A percentile compares a stretch with the other conserved stretches of the same genome.
These are phyloP conservation scores for Trididemnum clinides DNA, from an alignment of 23 tunicate genomes.

Conservation along the genomic window DNA sequence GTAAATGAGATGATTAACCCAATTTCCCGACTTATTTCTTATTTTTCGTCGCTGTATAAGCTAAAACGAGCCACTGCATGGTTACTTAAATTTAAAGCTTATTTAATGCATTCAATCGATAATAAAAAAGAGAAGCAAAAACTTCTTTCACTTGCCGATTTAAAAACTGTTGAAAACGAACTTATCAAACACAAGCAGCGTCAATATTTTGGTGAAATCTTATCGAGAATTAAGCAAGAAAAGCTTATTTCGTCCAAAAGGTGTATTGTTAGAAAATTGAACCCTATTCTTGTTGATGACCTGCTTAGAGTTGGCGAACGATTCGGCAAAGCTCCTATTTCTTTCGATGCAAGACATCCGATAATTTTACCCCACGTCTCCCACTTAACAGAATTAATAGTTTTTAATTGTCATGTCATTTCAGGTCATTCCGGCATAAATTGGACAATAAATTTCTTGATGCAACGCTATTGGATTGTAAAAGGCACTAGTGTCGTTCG, in stretches of 20 bases:
- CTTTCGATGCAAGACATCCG: background rate
- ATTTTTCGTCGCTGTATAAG: constrained; percentile 2
- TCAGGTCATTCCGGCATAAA: constrained; percentile 1
- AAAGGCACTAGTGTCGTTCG: background rate
- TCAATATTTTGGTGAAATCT: background rate
- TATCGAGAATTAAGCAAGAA: background rate
- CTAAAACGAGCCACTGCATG: constrained; percentile 3
- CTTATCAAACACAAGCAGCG: constrained; percentile 6
- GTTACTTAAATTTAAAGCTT: background rate
- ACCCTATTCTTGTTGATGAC: background rate
- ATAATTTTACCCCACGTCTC: constrained; percentile 1
- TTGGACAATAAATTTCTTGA: background rate
- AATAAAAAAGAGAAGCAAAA: no score
- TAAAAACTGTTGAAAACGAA: background rate
- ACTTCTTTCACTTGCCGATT: background rate
- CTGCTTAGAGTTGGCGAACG: constrained; percentile 2
- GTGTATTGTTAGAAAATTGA: background rate
- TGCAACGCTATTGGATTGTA: background rate
- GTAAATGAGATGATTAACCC: background rate
- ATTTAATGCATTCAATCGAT: background rate
- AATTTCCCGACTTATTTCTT: background rate
- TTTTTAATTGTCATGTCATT: background rate
- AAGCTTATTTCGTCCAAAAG: background rate
- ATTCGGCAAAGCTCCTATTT: background rate
- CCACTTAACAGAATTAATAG: constrained; percentile 8